Conservation (phyloP, 2,888 invertebrate genomes). For the Azorinus chamasolen region DNA sequence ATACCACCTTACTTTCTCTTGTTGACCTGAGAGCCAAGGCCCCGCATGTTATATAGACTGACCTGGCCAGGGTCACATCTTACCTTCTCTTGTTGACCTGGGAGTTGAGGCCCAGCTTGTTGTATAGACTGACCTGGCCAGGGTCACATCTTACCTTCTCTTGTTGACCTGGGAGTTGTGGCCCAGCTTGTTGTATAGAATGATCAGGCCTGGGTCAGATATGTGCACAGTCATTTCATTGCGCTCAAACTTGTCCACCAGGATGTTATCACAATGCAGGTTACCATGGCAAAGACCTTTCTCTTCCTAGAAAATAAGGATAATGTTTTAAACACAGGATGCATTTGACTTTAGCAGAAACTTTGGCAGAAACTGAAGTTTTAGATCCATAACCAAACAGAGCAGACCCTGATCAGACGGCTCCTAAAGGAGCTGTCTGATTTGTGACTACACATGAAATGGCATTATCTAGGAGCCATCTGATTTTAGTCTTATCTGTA, state of each 20-base stretch:
- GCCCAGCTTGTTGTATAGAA: conserved; percentile 55
- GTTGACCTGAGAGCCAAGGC: conserved; percentile 43
- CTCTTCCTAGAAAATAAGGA: conserved; percentile 49
- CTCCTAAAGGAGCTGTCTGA: too few relatives aligned
- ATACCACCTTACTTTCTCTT: conserved; percentile 39
- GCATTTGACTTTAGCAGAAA: too few relatives aligned
- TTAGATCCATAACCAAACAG: too few relatives aligned
- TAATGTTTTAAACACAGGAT: too few relatives aligned
- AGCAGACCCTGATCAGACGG: too few relatives aligned
- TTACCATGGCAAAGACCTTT: conserved; percentile 61
- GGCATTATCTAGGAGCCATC: too few relatives aligned
- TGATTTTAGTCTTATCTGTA: too few relatives aligned
- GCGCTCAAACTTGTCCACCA: conserved; percentile 53
- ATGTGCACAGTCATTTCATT: conserved; percentile 55
- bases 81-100: conserved; percentile 48
- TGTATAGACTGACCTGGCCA: conserved; percentile 60
- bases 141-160: conserved; percentile 57
- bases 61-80: conserved; percentile 64
- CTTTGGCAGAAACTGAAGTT: too few relatives aligned
- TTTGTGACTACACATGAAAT: too few relatives aligned
- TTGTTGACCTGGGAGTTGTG: conserved; percentile 41
- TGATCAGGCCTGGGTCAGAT: conserved; percentile 63
- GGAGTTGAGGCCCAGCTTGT: conserved; percentile 45
- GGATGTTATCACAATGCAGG: conserved; percentile 62
- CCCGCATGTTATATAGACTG: conserved; percentile 53